Evolutionary conservation across 2,113 vertebrate species (phyloP), one percentile per base, ranked within the genome.

Genomic region (Miniopterus natalensis): DNA sequence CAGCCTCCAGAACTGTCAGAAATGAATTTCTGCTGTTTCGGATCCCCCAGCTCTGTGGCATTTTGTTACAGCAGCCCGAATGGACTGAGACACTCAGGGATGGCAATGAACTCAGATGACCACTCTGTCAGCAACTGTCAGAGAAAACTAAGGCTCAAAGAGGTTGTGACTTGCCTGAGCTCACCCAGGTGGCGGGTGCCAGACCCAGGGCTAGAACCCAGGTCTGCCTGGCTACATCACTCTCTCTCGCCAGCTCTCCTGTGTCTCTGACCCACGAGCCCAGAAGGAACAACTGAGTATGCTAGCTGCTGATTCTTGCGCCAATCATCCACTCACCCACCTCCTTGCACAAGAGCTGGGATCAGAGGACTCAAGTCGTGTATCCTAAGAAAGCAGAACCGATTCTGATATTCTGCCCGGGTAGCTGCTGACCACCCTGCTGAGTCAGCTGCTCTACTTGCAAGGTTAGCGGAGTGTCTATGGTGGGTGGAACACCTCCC

Each of bases 341-440:
- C 59, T 83, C 36, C 83, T 94, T 95, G 59, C 94, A 92, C 75
- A 93, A 96, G 53, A 77, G 79, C 40, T 17, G 1, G 29, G 55
- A 42, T 80, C 77, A 49, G 31, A 90, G 90, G 42, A 90, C 31
- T 49, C n/a, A 10, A 89, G 84, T 65, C n/a, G 29, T 14, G 45
- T 12, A 31, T 23, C 68, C 70, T 8, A 9, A 77, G 65, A 96
- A 97, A 97, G 97, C 96, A 95, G 96, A 97, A 97, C 94, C 0
- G 94, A 97, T 94, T 77, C 75, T 13, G 6, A 74, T 78, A 10
- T 4, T 36, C 86, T 45, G 90, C 55, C 84, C 40, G 31, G 15
- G 8, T 20, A 20, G 84, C 70, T 75, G 65, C 75, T 90, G 80
- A 59, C 47, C 66, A 6, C 70, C 53, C 84, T 47, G 84, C 96